phyloP scores from a whole-genome alignment of 2,113 vertebrate species.

The Cynoglossus semilaevis region DNA sequence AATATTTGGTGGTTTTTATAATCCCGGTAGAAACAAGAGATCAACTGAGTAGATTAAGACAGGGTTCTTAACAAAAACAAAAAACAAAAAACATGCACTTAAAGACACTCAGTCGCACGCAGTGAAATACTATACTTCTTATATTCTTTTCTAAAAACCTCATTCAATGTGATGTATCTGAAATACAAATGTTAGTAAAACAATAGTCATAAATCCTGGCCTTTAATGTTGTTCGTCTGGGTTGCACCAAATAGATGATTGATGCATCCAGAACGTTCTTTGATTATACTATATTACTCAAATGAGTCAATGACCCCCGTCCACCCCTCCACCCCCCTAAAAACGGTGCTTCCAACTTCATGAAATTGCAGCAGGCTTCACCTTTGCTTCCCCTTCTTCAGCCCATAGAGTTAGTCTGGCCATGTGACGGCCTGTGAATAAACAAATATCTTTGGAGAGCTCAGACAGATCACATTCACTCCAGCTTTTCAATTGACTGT shows the following conservation, averaged over 20 bases:
- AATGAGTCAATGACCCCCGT: slow-evolving; percentile 17
- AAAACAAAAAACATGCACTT: slow-evolving; percentile 56
- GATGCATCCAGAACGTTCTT: slow-evolving; percentile 19
- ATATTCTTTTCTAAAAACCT: slow-evolving; percentile 28
- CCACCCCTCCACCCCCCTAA: too few species aligned
- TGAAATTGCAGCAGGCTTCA: slow-evolving; percentile 36
- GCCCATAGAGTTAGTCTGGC: slow-evolving; percentile 53
- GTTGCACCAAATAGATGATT: slow-evolving; percentile 31
- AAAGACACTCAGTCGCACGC: slow-evolving; percentile 42
- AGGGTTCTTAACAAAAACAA: slow-evolving; percentile 61
- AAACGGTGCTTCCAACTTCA: slow-evolving; percentile 21
- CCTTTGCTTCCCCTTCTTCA: slow-evolving; percentile 51
- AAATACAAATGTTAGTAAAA: slow-evolving; percentile 34
- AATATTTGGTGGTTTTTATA: slow-evolving; percentile 74
- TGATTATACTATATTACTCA: slow-evolving; percentile 29
- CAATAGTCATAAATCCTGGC: slow-evolving; percentile 15
- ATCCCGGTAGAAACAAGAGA: slow-evolving; percentile 67
- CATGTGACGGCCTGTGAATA: slow-evolving; percentile 67
- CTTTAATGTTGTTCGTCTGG: slow-evolving; percentile 33
- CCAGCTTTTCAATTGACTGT: slow-evolving; percentile 77
- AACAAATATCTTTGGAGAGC: slow-evolving; percentile 78
- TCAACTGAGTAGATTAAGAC: slow-evolving; percentile 73
- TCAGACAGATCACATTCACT: slow-evolving; percentile 70
- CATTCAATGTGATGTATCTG: slow-evolving; percentile 48
- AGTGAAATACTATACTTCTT: neutral